Percentiles rank a stretch among this genome's conserved stretches.
Conservation (phyloP, 2,113 vertebrate genomes). For the Psilopsiagon aurifrons region DNA sequence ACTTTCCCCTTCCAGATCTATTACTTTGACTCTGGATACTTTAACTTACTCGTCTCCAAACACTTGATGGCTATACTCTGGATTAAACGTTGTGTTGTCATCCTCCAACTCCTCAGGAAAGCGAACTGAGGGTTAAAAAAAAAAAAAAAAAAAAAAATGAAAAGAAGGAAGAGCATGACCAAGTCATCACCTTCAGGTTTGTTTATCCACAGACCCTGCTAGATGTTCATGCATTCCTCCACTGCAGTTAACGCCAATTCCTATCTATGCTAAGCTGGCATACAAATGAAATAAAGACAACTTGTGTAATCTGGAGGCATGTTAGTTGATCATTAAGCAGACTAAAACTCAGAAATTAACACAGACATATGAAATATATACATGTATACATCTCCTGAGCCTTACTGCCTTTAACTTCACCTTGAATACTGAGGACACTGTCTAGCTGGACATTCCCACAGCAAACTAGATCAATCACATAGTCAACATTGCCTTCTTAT, state of each 20-base stretch:
- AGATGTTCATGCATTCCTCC: neutral
- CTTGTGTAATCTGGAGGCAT: neutral
- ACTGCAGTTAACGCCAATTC: neutral
- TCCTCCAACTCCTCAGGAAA: conserved; percentile 96
- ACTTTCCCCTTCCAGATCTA: neutral
- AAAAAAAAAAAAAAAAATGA: neutral
- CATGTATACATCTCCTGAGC: neutral
- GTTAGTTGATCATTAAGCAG: neutral
- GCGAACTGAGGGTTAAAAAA: conserved; percentile 77
- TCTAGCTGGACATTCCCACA: neutral
- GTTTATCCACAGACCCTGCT: neutral
- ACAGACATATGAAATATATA: neutral
- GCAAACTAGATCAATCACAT: neutral
- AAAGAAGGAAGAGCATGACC: neutral
- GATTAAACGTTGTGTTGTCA: conserved; percentile 92
- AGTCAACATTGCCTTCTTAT: neutral
- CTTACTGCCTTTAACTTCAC: neutral
- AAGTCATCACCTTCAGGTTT: neutral
- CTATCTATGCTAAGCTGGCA: neutral
- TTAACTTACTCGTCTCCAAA: conserved; percentile 98
- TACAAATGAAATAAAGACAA: neutral
- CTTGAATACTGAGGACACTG: neutral
- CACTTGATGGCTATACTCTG: conserved; percentile 94
- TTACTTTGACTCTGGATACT: neutral
- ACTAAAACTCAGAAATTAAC: neutral